These are phyloP conservation scores for Pelochelys cantorii DNA, from an alignment of 2,797 vertebrate genomes.

Conservation along the genomic window DNA sequence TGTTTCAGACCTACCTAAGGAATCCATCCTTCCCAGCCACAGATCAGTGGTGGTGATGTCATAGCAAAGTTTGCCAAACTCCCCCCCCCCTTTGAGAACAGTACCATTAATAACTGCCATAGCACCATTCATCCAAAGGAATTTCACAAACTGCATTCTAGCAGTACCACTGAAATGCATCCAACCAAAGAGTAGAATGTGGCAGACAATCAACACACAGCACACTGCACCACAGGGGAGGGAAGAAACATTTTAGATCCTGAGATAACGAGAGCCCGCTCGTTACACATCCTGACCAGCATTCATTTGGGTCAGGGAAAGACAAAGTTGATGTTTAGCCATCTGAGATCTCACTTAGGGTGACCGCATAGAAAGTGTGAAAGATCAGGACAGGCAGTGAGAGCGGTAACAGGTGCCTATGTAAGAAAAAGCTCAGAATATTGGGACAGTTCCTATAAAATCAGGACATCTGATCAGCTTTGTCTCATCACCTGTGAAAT, in stretches of 20 bases:
- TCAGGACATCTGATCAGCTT: too few species aligned
- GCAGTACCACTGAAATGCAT: background rate
- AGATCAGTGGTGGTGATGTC: background rate
- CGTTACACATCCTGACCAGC: background rate
- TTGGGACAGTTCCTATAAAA: too few species aligned
- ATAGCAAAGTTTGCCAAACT: background rate
- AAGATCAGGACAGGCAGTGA: too few species aligned
- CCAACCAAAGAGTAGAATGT: background rate
- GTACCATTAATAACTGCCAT: background rate
- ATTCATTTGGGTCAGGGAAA: background rate
- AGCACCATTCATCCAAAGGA: background rate
- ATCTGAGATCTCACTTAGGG: background rate
- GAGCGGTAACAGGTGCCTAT: too few species aligned
- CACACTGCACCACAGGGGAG: fast-evolving
- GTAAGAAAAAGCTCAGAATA: too few species aligned
- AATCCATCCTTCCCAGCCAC: background rate
- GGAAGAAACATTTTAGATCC: background rate
- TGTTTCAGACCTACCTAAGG: background rate
- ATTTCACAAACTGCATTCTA: background rate
- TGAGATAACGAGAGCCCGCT: background rate
- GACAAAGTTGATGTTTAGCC: background rate
- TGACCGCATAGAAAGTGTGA: too few species aligned
- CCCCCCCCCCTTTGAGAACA: background rate
- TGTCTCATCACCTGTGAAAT: background rate
- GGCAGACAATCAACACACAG: background rate